A percentile compares a stretch with the other conserved stretches of the same genome.
These are phyloP conservation scores for Timandra comae DNA, from an alignment of 2,888 invertebrate species.

Conservation along the genomic window DNA sequence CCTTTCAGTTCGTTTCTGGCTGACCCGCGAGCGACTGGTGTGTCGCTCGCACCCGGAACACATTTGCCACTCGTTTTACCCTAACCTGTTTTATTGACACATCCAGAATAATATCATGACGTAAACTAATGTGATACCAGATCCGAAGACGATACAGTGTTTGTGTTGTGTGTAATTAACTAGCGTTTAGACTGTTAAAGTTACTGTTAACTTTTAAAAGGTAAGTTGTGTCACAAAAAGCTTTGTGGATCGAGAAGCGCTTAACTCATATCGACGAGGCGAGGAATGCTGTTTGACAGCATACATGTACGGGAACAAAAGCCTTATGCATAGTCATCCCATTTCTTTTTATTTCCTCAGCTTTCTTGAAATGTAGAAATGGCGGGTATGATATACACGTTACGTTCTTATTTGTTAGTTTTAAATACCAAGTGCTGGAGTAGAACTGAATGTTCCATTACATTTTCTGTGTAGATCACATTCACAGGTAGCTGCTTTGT, in stretches of 20 bases:
- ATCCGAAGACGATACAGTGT: conserved; percentile 47
- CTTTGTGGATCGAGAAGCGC: conserved; percentile 66
- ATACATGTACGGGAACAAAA: conserved; percentile 74
- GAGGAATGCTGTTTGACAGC: conserved; percentile 75
- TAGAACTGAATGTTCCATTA: conserved; percentile 35
- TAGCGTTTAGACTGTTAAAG: conserved; percentile 49
- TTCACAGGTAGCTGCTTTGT: conserved; percentile 58
- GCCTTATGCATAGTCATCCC: conserved; percentile 69
- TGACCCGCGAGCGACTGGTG: conserved; percentile 64
- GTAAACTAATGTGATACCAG: conserved; percentile 43
- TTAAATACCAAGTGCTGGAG: conserved; percentile 3
- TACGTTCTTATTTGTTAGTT: conserved; percentile 17
- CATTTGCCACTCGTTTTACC: conserved; percentile 58
- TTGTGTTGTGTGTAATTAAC: conserved; percentile 52
- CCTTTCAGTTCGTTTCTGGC: conserved; percentile 65
- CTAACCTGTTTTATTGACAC: conserved; percentile 46
- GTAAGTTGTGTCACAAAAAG: conserved; percentile 73
- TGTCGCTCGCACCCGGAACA: conserved; percentile 51
- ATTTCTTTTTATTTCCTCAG: conserved; percentile 57
- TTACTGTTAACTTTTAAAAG: conserved; percentile 73
- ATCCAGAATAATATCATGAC: conserved; percentile 56
- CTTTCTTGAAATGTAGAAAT: conserved; percentile 44
- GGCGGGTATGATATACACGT: conserved; percentile 25
- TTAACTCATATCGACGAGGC: conserved; percentile 68
- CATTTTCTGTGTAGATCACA: conserved; percentile 42